Conservation (phyloP, 2,797 vertebrate genomes). For the Glossophaga mutica region DNA sequence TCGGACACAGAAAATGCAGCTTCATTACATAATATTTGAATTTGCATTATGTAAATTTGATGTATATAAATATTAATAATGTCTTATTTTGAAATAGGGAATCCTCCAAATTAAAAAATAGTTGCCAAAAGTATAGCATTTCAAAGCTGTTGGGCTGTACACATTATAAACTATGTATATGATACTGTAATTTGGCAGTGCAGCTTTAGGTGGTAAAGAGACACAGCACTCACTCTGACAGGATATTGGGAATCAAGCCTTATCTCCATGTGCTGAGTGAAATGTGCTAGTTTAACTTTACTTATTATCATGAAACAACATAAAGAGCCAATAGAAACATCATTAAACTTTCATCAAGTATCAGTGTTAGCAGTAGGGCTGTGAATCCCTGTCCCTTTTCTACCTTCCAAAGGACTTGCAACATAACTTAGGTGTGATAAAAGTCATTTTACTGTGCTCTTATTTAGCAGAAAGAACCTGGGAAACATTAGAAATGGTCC, state of each 20-base stretch:
- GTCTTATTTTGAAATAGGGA: constrained; percentile 21
- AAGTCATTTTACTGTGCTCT: constrained; percentile 10
- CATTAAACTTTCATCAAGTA: constrained; percentile 24
- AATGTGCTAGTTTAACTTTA: constrained; percentile 28
- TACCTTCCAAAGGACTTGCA: background rate
- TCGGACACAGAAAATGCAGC: background rate
- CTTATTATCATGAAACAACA: constrained; percentile 43
- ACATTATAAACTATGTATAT: background rate
- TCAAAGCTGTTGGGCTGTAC: background rate
- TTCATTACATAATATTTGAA: background rate
- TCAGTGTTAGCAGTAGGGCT: background rate
- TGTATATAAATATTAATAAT: constrained; percentile 39
- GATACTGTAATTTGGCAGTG: background rate
- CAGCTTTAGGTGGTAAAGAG: background rate
- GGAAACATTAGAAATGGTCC: constrained; percentile 26
- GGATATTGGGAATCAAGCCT: constrained; percentile 2
- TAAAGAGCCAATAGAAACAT: constrained; percentile 24
- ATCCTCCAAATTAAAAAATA: constrained; percentile 29
- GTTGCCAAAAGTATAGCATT: background rate
- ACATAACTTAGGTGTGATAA: constrained; percentile 1
- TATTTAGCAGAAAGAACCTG: constrained; percentile 46
- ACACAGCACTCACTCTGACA: background rate
- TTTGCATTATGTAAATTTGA: constrained; percentile 43
- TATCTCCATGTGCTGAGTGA: constrained; percentile 30
- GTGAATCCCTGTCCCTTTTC: background rate